Base-by-base conservation (phyloP, 30 jellyfish, hydroid and myxozoan genomes). In the Aurelia aurita complex sp. Pacific region DNA sequence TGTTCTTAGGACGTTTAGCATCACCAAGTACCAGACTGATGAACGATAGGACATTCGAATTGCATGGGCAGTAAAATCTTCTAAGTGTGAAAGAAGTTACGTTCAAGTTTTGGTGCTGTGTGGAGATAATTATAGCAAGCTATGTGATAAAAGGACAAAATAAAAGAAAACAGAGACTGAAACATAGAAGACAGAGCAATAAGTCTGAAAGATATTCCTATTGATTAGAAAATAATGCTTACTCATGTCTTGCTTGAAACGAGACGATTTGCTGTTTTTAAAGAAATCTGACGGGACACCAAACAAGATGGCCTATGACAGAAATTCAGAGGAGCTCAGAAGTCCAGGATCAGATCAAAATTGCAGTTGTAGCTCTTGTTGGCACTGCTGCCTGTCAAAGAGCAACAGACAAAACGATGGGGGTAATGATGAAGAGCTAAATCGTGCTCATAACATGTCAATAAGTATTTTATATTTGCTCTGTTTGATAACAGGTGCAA, bases 321-420 rank as follows among this genome's bases (percentile, higher is more conserved):
- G 72, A 38, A 17, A 51, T 43, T 18, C 51, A 1, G 79, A 63
- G 1, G 88, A 63, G 17, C 7, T 64, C 18, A 64, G 51, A 23
- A 81, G 91, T 35, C 82, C 82, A 2, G 66, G 73, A 3, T 72
- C 84, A 12, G 79, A 81, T 6, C 91, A 81, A 57, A 43, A 61
- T 55, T 67, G 77, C 78, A 81, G 83, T 38, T 69, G 70, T 54
- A 64, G 61, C 60, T 42, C 77, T 10, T 84, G 93, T 52, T 84
- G 93, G 93, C 79, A 73, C 64, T 84, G 93, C 42, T 84, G 93
- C 61, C 29, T 55, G 10, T 74, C 93, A 17, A 84, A 84, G 65
- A 59, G 46, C 51, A 14, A 9, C 15, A 19, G 36, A 33, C 23
- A 40, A 8, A 70, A 52, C 1, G 55, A 46, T 1, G 79, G 62